Conservation (phyloP, 2,113 vertebrate genomes). For the Chiloscyllium plagiosum region DNA sequence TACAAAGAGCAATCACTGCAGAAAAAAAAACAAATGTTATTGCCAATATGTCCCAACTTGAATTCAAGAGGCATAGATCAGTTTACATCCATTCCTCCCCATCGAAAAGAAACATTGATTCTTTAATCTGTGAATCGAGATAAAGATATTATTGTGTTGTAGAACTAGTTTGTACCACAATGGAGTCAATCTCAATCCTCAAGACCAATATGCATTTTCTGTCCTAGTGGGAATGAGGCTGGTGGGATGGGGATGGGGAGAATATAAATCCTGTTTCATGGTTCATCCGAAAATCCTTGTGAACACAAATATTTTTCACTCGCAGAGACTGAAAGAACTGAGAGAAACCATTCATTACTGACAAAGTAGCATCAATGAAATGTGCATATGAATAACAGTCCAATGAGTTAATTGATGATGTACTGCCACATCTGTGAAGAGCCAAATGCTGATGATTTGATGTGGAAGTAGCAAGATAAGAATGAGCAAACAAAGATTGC, state of each 20-base stretch:
- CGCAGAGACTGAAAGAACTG: background rate
- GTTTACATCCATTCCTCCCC: background rate
- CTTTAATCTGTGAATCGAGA: background rate
- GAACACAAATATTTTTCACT: background rate
- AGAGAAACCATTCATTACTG: background rate
- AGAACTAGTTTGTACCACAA: background rate
- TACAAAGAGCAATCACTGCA: background rate
- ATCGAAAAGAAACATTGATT: conserved; percentile 5
- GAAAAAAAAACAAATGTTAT: background rate
- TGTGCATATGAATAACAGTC: conserved; percentile 7
- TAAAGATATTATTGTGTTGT: background rate
- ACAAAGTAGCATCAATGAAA: background rate
- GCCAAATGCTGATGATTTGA: background rate
- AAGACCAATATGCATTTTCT: background rate
- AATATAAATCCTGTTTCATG: background rate
- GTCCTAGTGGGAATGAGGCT: background rate
- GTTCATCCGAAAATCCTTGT: background rate
- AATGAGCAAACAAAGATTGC: background rate
- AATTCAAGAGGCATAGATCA: background rate
- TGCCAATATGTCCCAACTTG: background rate
- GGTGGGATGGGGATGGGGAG: background rate
- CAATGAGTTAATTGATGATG: background rate
- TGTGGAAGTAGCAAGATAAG: background rate
- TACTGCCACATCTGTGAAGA: background rate
- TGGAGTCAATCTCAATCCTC: background rate